These are phyloP conservation scores for Liasis olivaceus DNA, from an alignment of 2,797 vertebrate species.

Conservation along the genomic window DNA sequence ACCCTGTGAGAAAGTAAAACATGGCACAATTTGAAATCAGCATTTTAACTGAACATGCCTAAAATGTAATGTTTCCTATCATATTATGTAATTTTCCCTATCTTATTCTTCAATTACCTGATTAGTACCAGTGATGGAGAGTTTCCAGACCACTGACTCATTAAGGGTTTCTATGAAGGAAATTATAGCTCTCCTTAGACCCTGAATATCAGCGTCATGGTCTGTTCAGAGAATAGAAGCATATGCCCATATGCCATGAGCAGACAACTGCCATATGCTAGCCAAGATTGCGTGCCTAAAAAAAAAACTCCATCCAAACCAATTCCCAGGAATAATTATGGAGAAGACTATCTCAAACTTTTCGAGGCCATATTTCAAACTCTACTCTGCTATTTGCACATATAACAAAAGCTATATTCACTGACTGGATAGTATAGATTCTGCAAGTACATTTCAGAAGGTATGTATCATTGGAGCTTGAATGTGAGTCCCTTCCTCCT, in stretches of 20 bases:
- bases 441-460: not conserved
- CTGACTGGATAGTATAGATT: not conserved
- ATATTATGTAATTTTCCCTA: not conserved
- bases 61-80: not conserved
- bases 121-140: not conserved
- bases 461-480: not conserved
- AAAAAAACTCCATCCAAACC: not conserved
- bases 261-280: not conserved
- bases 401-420: not conserved
- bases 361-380: not conserved
- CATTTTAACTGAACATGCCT: not conserved
- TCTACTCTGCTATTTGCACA: not conserved
- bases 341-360: not conserved
- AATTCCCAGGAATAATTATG: not conserved
- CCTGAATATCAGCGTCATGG: not conserved
- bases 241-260: not conserved
- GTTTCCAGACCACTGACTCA: not conserved
- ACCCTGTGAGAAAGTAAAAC: not conserved
- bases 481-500: not conserved
- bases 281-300: not conserved
- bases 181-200: not conserved
- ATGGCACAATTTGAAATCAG: not conserved
- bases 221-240: not conserved
- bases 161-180: not conserved
- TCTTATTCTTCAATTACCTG: not conserved